Percentiles rank a stretch among this genome's conserved stretches.
phyloP scores from a whole-genome alignment of 2,113 vertebrate species.

The Dermatemys mawii region DNA sequence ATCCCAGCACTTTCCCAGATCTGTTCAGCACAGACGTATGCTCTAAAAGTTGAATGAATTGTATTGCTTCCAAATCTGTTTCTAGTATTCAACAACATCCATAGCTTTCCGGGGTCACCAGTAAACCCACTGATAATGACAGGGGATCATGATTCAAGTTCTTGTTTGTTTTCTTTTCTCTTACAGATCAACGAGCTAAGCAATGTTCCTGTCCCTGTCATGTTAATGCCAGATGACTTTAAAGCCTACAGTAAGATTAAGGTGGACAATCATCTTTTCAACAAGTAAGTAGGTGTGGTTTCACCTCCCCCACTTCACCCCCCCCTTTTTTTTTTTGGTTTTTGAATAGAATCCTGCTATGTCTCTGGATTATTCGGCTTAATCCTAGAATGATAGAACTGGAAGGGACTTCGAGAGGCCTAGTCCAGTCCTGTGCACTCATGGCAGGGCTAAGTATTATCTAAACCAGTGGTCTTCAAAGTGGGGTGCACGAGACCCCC shows the following conservation, averaged over 20 bases:
- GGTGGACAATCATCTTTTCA: constrained; percentile 99
- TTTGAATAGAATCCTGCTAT: neutral
- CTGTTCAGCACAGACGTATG: neutral
- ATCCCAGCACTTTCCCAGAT: neutral
- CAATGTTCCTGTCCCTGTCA: constrained; percentile 95
- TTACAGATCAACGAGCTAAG: constrained; percentile 93
- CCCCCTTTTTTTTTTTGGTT: neutral
- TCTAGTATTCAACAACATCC: neutral
- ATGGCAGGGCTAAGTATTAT: no score
- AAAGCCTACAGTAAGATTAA: constrained; percentile 99
- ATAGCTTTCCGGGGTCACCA: fast-evolving
- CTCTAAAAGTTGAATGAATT: neutral
- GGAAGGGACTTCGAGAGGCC: no score
- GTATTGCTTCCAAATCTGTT: fast-evolving
- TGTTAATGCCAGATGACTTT: constrained; percentile 97
- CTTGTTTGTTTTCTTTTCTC: neutral
- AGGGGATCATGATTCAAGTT: neutral
- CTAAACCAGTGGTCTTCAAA: no score
- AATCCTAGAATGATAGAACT: no score
- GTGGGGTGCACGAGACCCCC: no score
- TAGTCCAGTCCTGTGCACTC: no score
- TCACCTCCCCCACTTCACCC: neutral
- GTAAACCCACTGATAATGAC: neutral
- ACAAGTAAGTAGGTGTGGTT: constrained; percentile 87
- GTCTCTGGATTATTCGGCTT: neutral